A percentile compares a stretch with the other conserved stretches of the same genome.
Conservation (phyloP, 2,113 vertebrate genomes). For the Nerophis ophidion region DNA sequence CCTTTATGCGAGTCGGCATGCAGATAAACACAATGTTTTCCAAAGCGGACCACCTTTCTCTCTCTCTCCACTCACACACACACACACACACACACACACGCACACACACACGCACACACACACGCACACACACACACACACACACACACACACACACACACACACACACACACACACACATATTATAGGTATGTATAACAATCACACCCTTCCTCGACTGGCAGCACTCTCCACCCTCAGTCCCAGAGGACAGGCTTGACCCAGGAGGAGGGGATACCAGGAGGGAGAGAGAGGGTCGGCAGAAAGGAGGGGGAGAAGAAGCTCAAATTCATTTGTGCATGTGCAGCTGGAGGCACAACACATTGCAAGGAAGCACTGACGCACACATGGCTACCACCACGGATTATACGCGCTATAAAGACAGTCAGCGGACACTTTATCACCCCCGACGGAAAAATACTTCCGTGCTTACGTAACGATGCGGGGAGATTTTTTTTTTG, state of each 20-base stretch:
- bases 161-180: slow-evolving; percentile 14
- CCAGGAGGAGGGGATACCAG: slow-evolving; percentile 55
- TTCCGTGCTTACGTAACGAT: slow-evolving; percentile 18
- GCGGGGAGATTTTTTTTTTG: slow-evolving; percentile 1
- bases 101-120: not conserved
- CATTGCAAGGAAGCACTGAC: slow-evolving; percentile 36
- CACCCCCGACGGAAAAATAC: slow-evolving; percentile 19
- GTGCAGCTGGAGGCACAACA: slow-evolving; percentile 46
- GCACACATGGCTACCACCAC: slow-evolving; percentile 25
- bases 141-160: not conserved
- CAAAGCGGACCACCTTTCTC: not conserved
- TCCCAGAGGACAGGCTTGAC: slow-evolving; percentile 62
- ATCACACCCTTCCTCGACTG: slow-evolving; percentile 27
- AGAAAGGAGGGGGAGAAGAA: slow-evolving; percentile 35
- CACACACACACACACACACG: slow-evolving; percentile 21
- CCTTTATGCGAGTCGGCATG: not conserved
- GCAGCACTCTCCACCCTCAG: slow-evolving; percentile 55
- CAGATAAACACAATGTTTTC: slow-evolving; percentile 7
- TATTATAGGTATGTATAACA: slow-evolving; percentile 55
- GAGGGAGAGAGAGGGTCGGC: slow-evolving; percentile 3
- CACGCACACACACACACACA: too few relatives aligned
- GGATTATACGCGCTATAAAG: slow-evolving; percentile 22
- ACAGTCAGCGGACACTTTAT: slow-evolving; percentile 6
- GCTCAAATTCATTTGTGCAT: slow-evolving; percentile 61
- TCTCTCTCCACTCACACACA: too few relatives aligned